Evolutionary conservation across 2,797 vertebrate species (phyloP).

Genomic region (Cuniculus paca): DNA sequence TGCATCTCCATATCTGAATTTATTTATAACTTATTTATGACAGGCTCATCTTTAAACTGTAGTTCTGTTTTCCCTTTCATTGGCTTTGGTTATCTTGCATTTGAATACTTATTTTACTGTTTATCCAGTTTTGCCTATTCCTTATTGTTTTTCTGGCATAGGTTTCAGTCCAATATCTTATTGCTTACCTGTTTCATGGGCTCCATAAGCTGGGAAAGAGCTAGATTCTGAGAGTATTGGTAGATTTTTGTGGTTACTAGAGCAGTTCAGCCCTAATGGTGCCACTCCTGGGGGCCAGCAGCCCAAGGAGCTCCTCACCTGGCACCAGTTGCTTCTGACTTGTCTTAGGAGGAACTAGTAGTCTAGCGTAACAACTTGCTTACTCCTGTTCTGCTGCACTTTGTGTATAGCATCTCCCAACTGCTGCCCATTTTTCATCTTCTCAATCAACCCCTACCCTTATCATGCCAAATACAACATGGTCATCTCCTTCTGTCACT

Average conservation of each 20-base stretch:
- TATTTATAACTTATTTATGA: neutral
- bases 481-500: neutral
- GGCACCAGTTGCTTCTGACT: neutral
- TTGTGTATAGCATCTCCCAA: neutral
- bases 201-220: neutral
- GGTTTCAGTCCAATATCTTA: neutral
- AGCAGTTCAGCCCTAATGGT: neutral
- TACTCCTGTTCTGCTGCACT: neutral
- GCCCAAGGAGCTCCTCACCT: neutral
- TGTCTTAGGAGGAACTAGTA: neutral
- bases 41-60: neutral
- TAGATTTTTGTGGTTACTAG: neutral
- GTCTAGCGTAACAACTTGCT: neutral
- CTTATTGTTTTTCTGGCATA: neutral
- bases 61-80: neutral
- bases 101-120: neutral
- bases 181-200: neutral
- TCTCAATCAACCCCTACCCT: neutral
- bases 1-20: neutral
- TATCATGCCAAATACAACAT: no score
- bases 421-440: neutral
- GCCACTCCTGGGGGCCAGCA: neutral
- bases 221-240: neutral
- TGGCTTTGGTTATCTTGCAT: neutral
- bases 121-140: neutral